phyloP scores from a whole-genome alignment of 2,113 vertebrate species.

The Thamnophis sirtalis region DNA sequence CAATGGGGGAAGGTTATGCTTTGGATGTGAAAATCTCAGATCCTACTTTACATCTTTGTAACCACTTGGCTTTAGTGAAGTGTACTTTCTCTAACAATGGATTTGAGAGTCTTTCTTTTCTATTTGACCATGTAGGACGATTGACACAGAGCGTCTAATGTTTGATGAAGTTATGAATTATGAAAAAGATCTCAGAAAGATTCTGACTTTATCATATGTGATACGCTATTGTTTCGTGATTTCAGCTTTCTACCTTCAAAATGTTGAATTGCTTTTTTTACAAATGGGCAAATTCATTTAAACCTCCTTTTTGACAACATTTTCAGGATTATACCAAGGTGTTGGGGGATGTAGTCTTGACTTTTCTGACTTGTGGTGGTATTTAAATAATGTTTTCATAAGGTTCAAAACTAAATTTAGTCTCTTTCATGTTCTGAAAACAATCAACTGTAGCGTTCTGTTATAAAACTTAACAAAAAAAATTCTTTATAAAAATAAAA shows the following conservation, averaged over 20 bases:
- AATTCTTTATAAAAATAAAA: neutral
- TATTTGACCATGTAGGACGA: neutral
- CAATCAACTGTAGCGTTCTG: constrained; percentile 14
- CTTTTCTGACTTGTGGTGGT: constrained; percentile 14
- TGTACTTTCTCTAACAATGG: neutral
- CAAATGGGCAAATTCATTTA: constrained; percentile 15
- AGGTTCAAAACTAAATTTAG: neutral
- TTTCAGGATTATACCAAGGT: constrained; percentile 4
- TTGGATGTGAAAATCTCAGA: neutral
- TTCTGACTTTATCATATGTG: neutral
- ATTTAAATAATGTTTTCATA: constrained; percentile 25
- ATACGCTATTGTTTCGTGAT: neutral
- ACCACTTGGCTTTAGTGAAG: neutral
- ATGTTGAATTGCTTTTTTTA: neutral
- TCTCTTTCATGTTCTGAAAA: constrained; percentile 26
- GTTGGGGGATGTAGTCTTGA: constrained; percentile 10
- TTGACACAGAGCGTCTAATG: neutral
- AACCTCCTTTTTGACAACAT: constrained; percentile 1
- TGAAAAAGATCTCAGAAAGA: neutral
- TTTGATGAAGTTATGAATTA: neutral
- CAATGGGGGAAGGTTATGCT: neutral
- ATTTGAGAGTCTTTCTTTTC: neutral
- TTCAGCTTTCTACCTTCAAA: neutral
- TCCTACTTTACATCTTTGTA: neutral
- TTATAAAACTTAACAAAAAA: constrained; percentile 25